phyloP scores from a whole-genome alignment of 2,113 vertebrate species.

The Gnathonemus echidnorhynchus region DNA sequence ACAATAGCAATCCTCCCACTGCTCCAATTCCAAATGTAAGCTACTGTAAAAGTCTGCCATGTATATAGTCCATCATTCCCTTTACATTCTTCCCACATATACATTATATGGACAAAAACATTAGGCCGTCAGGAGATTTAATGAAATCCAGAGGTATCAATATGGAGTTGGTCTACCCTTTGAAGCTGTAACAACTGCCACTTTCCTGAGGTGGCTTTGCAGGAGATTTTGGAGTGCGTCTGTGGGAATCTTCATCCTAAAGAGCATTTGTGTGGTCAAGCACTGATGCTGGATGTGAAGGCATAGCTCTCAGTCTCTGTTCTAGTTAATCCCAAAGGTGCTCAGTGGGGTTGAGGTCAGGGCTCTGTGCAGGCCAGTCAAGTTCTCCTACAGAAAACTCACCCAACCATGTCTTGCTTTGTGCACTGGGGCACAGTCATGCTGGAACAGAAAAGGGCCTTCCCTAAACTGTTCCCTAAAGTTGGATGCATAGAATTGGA shows the following conservation, averaged over 20 bases:
- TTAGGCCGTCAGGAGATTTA: not conserved
- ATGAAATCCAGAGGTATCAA: not conserved
- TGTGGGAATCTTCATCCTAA: not conserved
- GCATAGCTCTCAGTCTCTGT: too few species aligned
- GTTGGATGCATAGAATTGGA: too few species aligned
- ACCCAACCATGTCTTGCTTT: not conserved
- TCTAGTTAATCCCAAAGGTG: too few species aligned
- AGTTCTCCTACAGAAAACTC: too few species aligned
- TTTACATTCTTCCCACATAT: not conserved
- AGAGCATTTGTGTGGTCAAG: not conserved
- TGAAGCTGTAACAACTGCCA: not conserved
- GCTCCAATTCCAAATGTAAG: not conserved
- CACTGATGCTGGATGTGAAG: not conserved
- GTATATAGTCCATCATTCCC: not conserved
- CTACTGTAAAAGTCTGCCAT: not conserved
- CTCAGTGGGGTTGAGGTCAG: too few species aligned
- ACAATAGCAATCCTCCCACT: not conserved
- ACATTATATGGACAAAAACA: not conserved
- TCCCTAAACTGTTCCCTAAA: too few species aligned
- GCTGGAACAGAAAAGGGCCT: not conserved
- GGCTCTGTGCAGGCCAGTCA: too few species aligned
- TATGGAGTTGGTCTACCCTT: not conserved
- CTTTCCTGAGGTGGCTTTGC: not conserved
- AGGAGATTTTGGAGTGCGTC: not conserved
- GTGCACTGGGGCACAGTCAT: not conserved